A percentile compares a stretch with the other conserved stretches of the same genome.
Conservation (phyloP, 2,113 vertebrate species). For the Podarcis raffonei region DNA sequence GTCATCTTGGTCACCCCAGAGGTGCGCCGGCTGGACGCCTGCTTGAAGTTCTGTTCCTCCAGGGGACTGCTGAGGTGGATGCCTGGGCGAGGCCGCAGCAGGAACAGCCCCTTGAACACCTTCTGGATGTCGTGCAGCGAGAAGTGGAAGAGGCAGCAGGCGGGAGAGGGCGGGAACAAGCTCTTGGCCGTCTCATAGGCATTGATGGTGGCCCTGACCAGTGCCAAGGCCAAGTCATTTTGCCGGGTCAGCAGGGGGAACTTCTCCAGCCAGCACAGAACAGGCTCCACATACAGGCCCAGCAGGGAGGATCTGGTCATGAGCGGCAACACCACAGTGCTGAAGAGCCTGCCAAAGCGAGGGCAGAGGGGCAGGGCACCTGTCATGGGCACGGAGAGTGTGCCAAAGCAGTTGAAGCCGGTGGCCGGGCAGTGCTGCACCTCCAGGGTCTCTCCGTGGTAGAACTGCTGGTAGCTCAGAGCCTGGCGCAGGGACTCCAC, state of each 20-base stretch:
- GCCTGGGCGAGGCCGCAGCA: slow-evolving; percentile 65
- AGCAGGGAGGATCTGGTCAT: slow-evolving; percentile 69
- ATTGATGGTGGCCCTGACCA: slow-evolving; percentile 77
- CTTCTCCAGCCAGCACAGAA: slow-evolving; percentile 79
- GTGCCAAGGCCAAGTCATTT: slow-evolving; percentile 66
- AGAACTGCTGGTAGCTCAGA: slow-evolving; percentile 72
- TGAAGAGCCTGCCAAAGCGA: slow-evolving; percentile 83
- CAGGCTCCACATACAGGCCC: slow-evolving; percentile 70
- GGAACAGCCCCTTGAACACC: slow-evolving; percentile 78
- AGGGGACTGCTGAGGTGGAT: slow-evolving; percentile 18
- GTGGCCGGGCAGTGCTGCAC: slow-evolving; percentile 68
- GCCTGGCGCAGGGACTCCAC: slow-evolving; percentile 83
- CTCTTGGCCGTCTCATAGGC: slow-evolving; percentile 71
- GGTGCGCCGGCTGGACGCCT: slow-evolving; percentile 2
- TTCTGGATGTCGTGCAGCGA: slow-evolving; percentile 80
- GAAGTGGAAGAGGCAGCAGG: slow-evolving; percentile 74
- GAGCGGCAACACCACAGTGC: slow-evolving; percentile 74
- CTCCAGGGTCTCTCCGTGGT: slow-evolving; percentile 55
- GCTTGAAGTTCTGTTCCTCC: slow-evolving; percentile 19
- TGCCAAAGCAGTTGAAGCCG: slow-evolving; percentile 76
- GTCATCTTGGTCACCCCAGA: not conserved
- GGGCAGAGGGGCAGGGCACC: slow-evolving; percentile 66
- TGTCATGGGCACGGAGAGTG: slow-evolving; percentile 59
- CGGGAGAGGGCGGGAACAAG: slow-evolving; percentile 64
- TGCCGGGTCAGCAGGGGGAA: slow-evolving; percentile 56